Conservation (phyloP, 2,113 vertebrate genomes). For the Caracal caracal region DNA sequence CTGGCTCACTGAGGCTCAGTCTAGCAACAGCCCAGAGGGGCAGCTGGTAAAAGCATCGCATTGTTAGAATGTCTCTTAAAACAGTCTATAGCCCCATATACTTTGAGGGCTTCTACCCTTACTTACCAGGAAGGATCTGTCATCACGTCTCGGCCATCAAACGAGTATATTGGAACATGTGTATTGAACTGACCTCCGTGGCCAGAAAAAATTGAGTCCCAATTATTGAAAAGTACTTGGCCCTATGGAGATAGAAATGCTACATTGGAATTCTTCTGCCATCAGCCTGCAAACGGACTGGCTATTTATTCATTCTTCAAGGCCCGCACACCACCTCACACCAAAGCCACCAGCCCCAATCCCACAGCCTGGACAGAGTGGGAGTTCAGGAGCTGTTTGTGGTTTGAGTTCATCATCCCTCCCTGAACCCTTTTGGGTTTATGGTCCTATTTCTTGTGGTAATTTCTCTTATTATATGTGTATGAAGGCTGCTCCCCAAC, state of each 20-base stretch:
- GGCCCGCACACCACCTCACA: not conserved
- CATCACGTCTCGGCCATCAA: constrained; percentile 95
- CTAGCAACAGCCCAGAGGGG: not conserved
- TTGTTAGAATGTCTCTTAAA: constrained; percentile 6
- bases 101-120: not conserved
- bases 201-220: constrained; percentile 93
- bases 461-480: not conserved
- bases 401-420: not conserved
- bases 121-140: constrained; percentile 95
- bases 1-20: not conserved
- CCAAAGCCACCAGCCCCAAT: not conserved
- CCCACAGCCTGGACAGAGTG: not conserved
- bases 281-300: not conserved
- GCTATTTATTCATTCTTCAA: not conserved
- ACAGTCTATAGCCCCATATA: not conserved
- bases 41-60: not conserved
- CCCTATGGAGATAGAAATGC: constrained; percentile 87
- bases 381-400: not conserved
- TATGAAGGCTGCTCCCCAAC: not conserved
- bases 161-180: constrained; percentile 94
- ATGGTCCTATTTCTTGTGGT: not conserved
- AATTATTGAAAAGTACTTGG: constrained; percentile 93
- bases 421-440: not conserved
- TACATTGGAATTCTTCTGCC: constrained; percentile 1
- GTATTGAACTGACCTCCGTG: constrained; percentile 87